Evolutionary conservation across 1,140 invertebrate species (phyloP).

Genomic region (Babylonia areolata): DNA sequence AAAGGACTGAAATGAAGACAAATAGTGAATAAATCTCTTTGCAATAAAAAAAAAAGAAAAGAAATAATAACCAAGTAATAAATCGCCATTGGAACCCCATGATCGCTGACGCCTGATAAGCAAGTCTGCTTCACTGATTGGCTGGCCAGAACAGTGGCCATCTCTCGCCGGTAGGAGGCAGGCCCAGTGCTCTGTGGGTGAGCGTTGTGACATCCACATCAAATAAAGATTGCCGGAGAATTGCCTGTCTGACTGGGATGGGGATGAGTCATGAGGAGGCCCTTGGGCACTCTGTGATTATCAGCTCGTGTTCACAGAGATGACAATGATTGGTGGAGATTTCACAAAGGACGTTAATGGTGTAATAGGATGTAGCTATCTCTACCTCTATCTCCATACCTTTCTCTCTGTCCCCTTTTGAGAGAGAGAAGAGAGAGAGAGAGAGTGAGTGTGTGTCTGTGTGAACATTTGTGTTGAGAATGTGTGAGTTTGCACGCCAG

Average conservation of each 20-base stretch:
- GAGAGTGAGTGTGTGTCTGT: too few species aligned
- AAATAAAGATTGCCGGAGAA: constrained; percentile 19
- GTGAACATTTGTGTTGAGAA: too few species aligned
- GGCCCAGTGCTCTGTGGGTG: background rate
- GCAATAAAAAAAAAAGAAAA: background rate
- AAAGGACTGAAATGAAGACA: too few species aligned
- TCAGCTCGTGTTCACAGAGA: too few species aligned
- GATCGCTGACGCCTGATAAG: background rate
- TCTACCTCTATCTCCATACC: too few species aligned
- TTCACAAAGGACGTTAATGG: too few species aligned
- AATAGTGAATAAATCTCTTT: too few species aligned
- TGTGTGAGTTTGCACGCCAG: too few species aligned
- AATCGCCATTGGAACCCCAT: background rate
- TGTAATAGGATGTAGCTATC: too few species aligned
- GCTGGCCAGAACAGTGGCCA: background rate
- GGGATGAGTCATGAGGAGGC: background rate
- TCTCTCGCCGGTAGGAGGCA: background rate
- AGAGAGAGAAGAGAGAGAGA: too few species aligned
- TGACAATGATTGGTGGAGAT: too few species aligned
- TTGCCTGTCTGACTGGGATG: constrained; percentile 17
- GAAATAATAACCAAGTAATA: background rate
- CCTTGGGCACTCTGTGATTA: background rate
- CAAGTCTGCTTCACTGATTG: constrained; percentile 4
- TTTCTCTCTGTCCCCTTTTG: too few species aligned
- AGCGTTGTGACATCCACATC: constrained; percentile 6